Percentiles rank a stretch among this genome's conserved stretches.
These are phyloP conservation scores for Tetranychus cinnabarinus DNA, from an alignment of 1,140 invertebrate species.

Conservation along the genomic window DNA sequence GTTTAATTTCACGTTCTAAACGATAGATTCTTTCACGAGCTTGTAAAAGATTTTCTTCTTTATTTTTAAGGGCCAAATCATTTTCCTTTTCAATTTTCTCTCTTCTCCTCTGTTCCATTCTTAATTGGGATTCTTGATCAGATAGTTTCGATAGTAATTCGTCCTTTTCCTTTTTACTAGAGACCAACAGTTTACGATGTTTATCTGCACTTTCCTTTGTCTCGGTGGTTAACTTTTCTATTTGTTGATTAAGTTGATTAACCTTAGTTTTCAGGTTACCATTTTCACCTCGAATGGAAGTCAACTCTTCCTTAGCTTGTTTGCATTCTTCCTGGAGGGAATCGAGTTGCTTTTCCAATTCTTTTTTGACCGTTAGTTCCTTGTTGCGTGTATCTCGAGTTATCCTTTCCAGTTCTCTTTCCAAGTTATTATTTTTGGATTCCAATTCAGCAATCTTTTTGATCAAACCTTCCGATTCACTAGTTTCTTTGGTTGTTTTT, in stretches of 20 bases:
- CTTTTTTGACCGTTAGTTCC: background rate
- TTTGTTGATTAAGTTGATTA: slow-evolving; percentile 29
- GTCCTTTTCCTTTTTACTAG: slow-evolving; percentile 27
- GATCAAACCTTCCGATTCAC: background rate
- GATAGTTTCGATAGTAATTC: slow-evolving; percentile 33
- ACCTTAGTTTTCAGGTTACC: slow-evolving; percentile 22
- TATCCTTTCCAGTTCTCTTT: background rate
- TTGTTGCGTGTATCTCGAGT: background rate
- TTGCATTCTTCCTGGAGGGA: background rate
- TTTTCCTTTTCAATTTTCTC: slow-evolving; percentile 33
- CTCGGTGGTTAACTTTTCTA: slow-evolving; percentile 35
- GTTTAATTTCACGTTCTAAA: slow-evolving; percentile 16
- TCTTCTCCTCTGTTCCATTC: slow-evolving; percentile 35
- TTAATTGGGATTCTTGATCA: slow-evolving; percentile 34
- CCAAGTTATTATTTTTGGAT: background rate
- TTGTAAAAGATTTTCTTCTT: slow-evolving; percentile 35
- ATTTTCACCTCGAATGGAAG: slow-evolving; percentile 22
- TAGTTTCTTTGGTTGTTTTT: background rate
- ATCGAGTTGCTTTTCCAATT: background rate
- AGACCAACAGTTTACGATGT: slow-evolving; percentile 26
- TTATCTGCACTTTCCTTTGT: slow-evolving; percentile 29
- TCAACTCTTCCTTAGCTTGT: background rate
- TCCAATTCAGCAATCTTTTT: background rate
- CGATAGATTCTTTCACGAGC: slow-evolving; percentile 25
- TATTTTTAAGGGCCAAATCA: slow-evolving; percentile 34